Conservation (phyloP, 2,113 vertebrate genomes). For the Cathartes aura region DNA sequence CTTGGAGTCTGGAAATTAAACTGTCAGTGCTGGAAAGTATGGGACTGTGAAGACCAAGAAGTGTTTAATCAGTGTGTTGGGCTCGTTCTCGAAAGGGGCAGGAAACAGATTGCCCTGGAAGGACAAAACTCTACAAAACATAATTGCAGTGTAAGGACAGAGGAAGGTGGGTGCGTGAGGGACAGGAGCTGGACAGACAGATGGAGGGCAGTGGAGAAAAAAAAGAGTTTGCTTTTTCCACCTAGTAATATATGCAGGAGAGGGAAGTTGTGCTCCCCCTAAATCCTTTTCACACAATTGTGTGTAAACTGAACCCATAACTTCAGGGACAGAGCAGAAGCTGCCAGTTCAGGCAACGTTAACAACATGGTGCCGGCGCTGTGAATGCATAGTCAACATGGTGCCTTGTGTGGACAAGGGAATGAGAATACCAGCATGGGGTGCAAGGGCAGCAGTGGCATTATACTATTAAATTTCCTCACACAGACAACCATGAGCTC, state of each 20-base stretch:
- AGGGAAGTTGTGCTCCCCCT: not conserved
- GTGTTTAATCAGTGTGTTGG: slow-evolving; percentile 74
- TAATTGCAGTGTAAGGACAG: slow-evolving; percentile 32
- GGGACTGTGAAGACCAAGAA: slow-evolving; percentile 65
- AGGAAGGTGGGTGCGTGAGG: not conserved
- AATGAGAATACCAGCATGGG: not conserved
- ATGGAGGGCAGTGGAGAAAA: not conserved
- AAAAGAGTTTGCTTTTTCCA: not conserved
- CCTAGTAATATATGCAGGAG: not conserved
- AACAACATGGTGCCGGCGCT: not conserved
- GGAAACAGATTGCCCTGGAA: slow-evolving; percentile 67
- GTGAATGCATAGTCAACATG: not conserved
- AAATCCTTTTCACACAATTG: not conserved
- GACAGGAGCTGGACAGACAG: not conserved
- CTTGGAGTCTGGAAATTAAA: slow-evolving; percentile 79
- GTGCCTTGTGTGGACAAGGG: not conserved
- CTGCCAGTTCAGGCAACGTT: not conserved
- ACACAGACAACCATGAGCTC: not conserved
- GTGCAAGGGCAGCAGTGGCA: not conserved
- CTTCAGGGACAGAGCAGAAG: not conserved
- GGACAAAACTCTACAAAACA: slow-evolving; percentile 50
- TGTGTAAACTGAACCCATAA: not conserved
- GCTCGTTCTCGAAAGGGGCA: slow-evolving; percentile 47
- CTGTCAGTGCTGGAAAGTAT: slow-evolving; percentile 78
- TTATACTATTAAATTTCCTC: not conserved